Evolutionary conservation across 2,797 vertebrate genomes (phyloP).

Genomic region (Saxicola maurus): DNA sequence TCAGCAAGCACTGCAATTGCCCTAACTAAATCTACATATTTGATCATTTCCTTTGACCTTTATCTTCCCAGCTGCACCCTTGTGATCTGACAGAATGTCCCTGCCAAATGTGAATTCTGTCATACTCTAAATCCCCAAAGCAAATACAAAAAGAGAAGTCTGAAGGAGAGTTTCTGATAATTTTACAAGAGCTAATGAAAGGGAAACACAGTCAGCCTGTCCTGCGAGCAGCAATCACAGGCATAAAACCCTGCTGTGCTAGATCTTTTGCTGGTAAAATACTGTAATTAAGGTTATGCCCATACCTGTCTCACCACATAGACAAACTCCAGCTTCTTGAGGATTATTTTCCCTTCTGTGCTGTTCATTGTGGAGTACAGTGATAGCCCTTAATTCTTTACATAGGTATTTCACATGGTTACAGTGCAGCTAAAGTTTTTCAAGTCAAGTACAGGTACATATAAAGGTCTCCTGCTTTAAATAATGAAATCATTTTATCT

Average conservation of each 20-base stretch:
- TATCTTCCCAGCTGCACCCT: neutral
- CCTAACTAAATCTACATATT: slow-evolving; percentile 12
- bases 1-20: neutral
- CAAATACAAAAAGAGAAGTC: neutral
- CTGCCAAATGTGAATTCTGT: neutral
- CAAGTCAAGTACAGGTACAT: neutral
- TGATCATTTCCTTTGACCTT: slow-evolving; percentile 25
- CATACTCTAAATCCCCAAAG: neutral
- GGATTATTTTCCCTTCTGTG: neutral
- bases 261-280: neutral
- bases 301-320: neutral
- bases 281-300: neutral
- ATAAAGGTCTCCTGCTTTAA: neutral
- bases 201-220: neutral
- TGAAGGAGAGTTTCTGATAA: neutral
- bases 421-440: neutral
- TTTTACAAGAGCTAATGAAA: neutral
- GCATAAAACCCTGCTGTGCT: neutral
- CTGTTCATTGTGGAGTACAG: neutral
- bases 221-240: neutral
- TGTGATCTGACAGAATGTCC: neutral
- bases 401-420: neutral
- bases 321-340: neutral
- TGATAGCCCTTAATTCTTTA: neutral
- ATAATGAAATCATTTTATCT: neutral